These are phyloP conservation scores for Drosophila funebris DNA, from an alignment of 1,140 invertebrate species.

Conservation along the genomic window DNA sequence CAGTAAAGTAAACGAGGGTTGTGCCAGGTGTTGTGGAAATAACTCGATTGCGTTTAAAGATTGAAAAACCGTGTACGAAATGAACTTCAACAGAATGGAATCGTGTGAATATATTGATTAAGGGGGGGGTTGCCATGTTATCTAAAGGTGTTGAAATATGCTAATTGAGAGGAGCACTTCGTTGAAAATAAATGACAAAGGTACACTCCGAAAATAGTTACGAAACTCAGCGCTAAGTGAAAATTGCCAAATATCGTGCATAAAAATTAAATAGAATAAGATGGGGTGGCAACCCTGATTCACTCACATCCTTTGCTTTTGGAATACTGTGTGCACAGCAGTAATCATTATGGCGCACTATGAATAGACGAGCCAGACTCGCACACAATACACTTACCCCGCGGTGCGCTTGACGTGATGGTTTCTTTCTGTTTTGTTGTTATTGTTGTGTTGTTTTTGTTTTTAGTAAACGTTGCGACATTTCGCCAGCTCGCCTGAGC, in stretches of 20 bases:
- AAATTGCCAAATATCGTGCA: conserved; percentile 51
- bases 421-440: not conserved
- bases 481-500: conserved; percentile 10
- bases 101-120: conserved; percentile 29
- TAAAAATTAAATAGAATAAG: conserved; percentile 57
- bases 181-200: not conserved
- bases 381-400: not conserved
- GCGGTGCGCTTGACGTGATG: not conserved
- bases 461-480: conserved; percentile 38
- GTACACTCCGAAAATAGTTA: conserved; percentile 34
- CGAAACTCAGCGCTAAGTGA: conserved; percentile 51
- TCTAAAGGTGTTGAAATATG: conserved; percentile 12
- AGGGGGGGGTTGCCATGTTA: not conserved
- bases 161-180: conserved; percentile 1
- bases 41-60: conserved; percentile 18
- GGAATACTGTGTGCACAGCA: conserved; percentile 19
- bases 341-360: conserved; percentile 59
- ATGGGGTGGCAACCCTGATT: not conserved
- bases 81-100: conserved; percentile 11
- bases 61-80: not conserved
- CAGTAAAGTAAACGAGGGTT: conserved; percentile 7
- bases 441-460: conserved; percentile 18
- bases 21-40: conserved; percentile 24
- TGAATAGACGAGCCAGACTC: not conserved
- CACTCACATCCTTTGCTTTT: not conserved